Conservation (phyloP, 2,797 vertebrate genomes). For the Artibeus jamaicensis region DNA sequence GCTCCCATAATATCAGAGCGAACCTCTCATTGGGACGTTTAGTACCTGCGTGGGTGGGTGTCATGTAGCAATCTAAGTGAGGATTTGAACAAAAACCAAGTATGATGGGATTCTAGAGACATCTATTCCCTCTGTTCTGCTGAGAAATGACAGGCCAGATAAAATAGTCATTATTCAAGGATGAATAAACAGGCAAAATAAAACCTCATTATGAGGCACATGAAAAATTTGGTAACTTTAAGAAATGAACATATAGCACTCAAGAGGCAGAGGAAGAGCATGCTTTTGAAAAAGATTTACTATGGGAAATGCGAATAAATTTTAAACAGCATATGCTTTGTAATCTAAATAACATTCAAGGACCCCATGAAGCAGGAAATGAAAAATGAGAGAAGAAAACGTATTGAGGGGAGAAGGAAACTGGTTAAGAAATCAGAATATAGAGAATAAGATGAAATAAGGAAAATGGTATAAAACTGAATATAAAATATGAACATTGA, state of each 20-base stretch:
- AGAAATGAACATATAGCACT: slow-evolving; percentile 70
- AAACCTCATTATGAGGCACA: slow-evolving; percentile 60
- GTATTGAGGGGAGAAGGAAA: not conserved
- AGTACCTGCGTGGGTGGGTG: not conserved
- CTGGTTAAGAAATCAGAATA: not conserved
- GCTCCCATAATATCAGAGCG: not conserved
- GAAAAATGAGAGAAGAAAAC: slow-evolving; percentile 52
- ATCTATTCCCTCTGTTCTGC: slow-evolving; percentile 28
- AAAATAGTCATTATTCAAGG: slow-evolving; percentile 64
- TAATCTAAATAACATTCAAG: slow-evolving; percentile 62
- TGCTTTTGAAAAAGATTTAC: slow-evolving; percentile 70
- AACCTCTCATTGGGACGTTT: not conserved
- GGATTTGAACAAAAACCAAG: not conserved
- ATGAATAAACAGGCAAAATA: slow-evolving; percentile 66
- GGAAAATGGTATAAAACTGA: not conserved
- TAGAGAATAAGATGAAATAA: not conserved
- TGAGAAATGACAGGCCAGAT: slow-evolving; percentile 51
- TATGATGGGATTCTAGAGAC: not conserved
- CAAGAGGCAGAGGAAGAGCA: slow-evolving; percentile 54
- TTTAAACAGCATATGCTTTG: slow-evolving; percentile 69
- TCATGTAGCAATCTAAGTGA: not conserved
- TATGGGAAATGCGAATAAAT: slow-evolving; percentile 62
- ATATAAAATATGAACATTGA: not conserved
- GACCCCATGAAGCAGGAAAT: slow-evolving; percentile 60
- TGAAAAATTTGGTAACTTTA: slow-evolving; percentile 64